phyloP scores from a whole-genome alignment of 2,888 invertebrate genomes.

The Dryadula phaetusa region DNA sequence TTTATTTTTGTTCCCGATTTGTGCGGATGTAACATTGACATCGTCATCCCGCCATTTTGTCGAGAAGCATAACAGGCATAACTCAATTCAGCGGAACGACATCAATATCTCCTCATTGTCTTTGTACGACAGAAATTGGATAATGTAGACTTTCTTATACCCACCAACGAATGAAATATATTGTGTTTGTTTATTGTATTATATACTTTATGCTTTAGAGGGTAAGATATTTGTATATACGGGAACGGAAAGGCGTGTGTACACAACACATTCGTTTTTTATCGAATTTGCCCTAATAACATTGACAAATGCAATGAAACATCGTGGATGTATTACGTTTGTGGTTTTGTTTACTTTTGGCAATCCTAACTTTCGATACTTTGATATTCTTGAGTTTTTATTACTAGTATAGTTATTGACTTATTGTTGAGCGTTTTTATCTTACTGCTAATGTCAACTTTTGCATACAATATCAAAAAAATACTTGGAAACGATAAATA shows the following conservation, averaged over 20 bases:
- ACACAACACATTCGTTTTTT: constrained; percentile 22
- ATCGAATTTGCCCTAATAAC: constrained; percentile 35
- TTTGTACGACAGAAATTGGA: constrained; percentile 66
- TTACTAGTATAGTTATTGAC: neutral
- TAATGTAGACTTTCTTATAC: constrained; percentile 54
- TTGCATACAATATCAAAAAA: neutral
- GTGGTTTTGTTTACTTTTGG: constrained; percentile 17
- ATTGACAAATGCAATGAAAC: constrained; percentile 31
- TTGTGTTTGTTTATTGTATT: constrained; percentile 34
- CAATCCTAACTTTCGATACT: neutral
- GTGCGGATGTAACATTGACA: constrained; percentile 45
- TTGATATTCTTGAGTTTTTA: neutral
- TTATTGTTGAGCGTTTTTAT: no score
- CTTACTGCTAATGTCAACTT: no score
- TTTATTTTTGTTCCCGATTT: constrained; percentile 44
- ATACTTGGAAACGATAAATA: neutral
- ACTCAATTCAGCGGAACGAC: constrained; percentile 52
- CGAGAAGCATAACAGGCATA: constrained; percentile 42
- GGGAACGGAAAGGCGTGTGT: neutral
- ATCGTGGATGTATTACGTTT: constrained; percentile 10
- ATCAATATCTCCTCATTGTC: constrained; percentile 68
- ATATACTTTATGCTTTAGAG: constrained; percentile 26
- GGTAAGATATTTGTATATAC: constrained; percentile 20
- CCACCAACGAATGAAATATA: constrained; percentile 25
- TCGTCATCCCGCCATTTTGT: constrained; percentile 45